Conservation (phyloP, 2,797 vertebrate genomes). For the Lerista edwardsae region DNA sequence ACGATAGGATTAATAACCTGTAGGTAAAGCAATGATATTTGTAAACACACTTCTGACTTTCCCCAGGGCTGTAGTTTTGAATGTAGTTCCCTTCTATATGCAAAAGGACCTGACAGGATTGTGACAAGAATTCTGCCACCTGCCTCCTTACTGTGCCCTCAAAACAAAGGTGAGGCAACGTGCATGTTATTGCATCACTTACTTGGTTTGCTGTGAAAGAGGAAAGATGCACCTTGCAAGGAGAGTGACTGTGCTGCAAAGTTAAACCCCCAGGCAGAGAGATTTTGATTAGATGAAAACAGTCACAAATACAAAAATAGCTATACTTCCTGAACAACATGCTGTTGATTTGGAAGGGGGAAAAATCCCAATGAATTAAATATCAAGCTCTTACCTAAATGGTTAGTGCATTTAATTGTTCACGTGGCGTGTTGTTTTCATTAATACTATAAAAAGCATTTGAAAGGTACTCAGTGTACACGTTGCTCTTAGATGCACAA, state of each 20-base stretch:
- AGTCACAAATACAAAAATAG: slow-evolving; percentile 6
- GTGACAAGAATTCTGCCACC: slow-evolving; percentile 31
- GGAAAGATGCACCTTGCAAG: not conserved
- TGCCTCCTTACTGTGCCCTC: not conserved
- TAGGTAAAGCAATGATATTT: slow-evolving; percentile 48
- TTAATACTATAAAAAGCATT: not conserved
- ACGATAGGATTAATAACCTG: slow-evolving; percentile 46
- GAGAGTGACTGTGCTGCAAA: not conserved
- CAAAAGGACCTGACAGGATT: slow-evolving; percentile 50
- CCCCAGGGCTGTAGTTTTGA: slow-evolving; percentile 11
- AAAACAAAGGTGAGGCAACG: slow-evolving; percentile 25
- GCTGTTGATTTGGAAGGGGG: not conserved
- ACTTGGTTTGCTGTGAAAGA: slow-evolving; percentile 41
- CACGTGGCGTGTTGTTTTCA: not conserved
- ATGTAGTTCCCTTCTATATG: slow-evolving; percentile 43
- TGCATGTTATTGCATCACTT: slow-evolving; percentile 18
- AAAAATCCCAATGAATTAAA: not conserved
- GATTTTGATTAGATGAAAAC: slow-evolving; percentile 1
- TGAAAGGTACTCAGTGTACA: not conserved
- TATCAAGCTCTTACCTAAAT: not conserved
- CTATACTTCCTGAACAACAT: not conserved
- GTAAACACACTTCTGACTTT: slow-evolving; percentile 47
- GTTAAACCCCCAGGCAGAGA: not conserved
- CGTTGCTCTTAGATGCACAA: slow-evolving; percentile 4
- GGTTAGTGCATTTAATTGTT: not conserved